These are phyloP conservation scores for Epinephelus moara DNA, from an alignment of 2,113 vertebrate species.

Conservation along the genomic window DNA sequence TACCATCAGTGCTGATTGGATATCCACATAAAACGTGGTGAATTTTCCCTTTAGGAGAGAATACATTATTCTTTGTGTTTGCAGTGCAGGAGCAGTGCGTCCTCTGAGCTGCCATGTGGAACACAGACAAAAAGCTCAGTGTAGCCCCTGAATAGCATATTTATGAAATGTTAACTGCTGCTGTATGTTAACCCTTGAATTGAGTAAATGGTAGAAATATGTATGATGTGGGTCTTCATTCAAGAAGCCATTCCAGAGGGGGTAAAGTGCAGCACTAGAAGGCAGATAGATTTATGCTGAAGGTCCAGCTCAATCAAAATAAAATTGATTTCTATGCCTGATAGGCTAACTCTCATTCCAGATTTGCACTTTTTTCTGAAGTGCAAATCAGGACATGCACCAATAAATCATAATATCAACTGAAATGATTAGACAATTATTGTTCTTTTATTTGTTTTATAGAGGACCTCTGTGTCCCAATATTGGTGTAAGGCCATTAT, in stretches of 20 bases:
- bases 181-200: conserved; percentile 25
- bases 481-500: not conserved
- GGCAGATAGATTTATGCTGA: not conserved
- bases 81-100: conserved; percentile 39
- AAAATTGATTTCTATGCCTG: not conserved
- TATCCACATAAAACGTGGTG: no score
- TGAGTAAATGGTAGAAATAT: conserved; percentile 5
- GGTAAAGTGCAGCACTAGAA: not conserved
- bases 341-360: not conserved
- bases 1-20: no score
- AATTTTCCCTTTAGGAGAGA: conserved; percentile 18
- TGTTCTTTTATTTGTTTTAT: not conserved
- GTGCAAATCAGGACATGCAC: not conserved
- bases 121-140: conserved; percentile 38
- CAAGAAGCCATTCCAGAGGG: not conserved
- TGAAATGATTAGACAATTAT: not conserved
- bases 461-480: no score
- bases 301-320: not conserved
- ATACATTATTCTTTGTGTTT: conserved; percentile 49
- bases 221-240: not conserved
- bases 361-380: not conserved
- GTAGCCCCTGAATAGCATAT: conserved; percentile 27
- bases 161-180: conserved; percentile 40
- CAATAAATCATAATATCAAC: not conserved
- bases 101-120: conserved; percentile 43